phyloP scores from a whole-genome alignment of 2,797 vertebrate species.

The Falco rusticolus region DNA sequence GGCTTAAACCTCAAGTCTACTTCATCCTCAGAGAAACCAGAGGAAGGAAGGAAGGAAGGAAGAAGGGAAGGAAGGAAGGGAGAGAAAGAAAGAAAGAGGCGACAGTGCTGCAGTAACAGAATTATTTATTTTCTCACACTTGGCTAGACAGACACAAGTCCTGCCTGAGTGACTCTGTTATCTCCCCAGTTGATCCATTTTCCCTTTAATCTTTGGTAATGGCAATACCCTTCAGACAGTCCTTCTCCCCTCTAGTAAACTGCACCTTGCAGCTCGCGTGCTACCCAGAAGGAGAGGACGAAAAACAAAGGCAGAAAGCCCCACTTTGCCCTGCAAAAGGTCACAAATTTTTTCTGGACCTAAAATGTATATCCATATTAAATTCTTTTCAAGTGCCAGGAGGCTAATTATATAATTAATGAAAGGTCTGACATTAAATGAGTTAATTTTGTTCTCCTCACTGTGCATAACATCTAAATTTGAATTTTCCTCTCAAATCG shows the following conservation, averaged over 20 bases:
- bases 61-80: not conserved
- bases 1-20: not conserved
- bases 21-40: not conserved
- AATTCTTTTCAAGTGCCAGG: not conserved
- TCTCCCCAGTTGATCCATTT: not conserved
- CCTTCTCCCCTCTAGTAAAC: not conserved
- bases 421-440: slow-evolving; percentile 21
- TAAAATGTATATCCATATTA: not conserved
- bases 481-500: slow-evolving; percentile 34
- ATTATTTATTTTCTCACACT: not conserved
- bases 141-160: not conserved
- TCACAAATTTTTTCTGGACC: not conserved
- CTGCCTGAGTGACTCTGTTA: not conserved
- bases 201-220: slow-evolving; percentile 11
- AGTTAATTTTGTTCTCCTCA: slow-evolving; percentile 30
- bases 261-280: not conserved
- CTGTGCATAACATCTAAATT: not conserved
- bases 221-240: not conserved
- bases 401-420: slow-evolving; percentile 27
- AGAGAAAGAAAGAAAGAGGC: not conserved
- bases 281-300: not conserved
- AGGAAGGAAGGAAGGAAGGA: not conserved
- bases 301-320: not conserved
- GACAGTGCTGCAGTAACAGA: not conserved
- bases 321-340: not conserved